Evolutionary conservation across 2,797 vertebrate genomes (phyloP), one percentile per base, ranked within the genome.

Genomic region (Psittacula derbiana): DNA sequence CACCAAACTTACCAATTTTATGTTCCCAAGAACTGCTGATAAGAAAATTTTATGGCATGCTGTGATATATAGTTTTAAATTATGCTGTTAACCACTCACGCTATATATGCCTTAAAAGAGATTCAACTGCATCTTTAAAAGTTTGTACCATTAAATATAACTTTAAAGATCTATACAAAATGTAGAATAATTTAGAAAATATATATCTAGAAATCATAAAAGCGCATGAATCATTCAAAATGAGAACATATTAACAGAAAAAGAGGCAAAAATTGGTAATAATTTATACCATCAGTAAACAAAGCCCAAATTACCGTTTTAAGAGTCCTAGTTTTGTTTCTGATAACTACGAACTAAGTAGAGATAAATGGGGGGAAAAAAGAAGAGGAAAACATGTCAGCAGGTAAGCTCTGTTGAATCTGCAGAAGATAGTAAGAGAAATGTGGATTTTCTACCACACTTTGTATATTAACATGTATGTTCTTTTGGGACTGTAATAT

Each of bases 401-500:
- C 30, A 76, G 33, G 21, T 74, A 41, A 82, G 44, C 12, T 81
- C 1, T 73, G 28, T 36, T 75, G 53, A 87, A 82, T 83, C 47
- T 60, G 9, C 66, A 81, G 36, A 72, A 40, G 11, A 91, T 73
- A 89, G 36, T 79, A 87, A 76, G n/a, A 73, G 21, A 94, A 90
- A 90, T 38, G 14, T 53, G 11, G 43, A 46, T 15, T 80, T 83
- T 90, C 36, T 73, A 31, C 16, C 17, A n/a, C 5, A 12, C 20
- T 82, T 44, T 80, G 16, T 36, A 36, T 80, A 73, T 66, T 92
- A 87, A 44, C 46, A 47, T 2, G 2, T 43, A 79, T 18, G 49
- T 62, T 93, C 44, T 89, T 88, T 95, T 27, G 49, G 27, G 79
- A 93, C 72, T 76, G 41, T 86, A 89, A 94, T 66, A 76, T 70